Percentiles rank a stretch among this genome's conserved stretches.
Evolutionary conservation across 2,797 vertebrate species (phyloP).

Genomic region (Notolabrus celidotus): DNA sequence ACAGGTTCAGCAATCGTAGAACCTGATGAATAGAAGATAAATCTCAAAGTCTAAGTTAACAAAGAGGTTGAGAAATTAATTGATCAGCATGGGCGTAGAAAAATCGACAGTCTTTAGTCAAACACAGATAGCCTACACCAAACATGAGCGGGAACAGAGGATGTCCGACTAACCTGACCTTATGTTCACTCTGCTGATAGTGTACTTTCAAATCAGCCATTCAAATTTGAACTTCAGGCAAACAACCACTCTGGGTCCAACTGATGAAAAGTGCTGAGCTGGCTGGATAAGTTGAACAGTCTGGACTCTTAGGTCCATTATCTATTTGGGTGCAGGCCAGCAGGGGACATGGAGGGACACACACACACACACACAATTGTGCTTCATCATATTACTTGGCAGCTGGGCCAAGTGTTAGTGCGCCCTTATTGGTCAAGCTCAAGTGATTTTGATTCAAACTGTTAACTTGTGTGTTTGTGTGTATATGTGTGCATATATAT

Average conservation of each 20-base stretch:
- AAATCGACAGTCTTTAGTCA: slow-evolving; percentile 11
- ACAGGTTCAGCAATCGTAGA: not conserved
- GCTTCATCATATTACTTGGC: no score
- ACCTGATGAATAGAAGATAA: no score
- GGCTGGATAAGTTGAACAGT: not conserved
- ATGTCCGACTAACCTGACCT: slow-evolving; percentile 22
- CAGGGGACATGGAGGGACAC: no score
- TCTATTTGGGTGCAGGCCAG: no score
- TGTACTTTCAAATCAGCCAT: slow-evolving; percentile 1
- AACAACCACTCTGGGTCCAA: slow-evolving; percentile 4
- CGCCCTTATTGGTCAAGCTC: not conserved
- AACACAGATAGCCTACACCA: slow-evolving; percentile 1
- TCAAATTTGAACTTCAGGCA: slow-evolving; percentile 19
- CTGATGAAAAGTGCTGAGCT: slow-evolving; percentile 42
- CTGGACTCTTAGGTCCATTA: not conserved
- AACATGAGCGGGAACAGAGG: slow-evolving; percentile 7
- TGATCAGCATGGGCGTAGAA: not conserved
- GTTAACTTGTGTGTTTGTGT: no score
- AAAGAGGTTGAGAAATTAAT: slow-evolving; percentile 33
- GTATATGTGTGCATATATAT: no score
- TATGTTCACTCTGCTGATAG: not conserved
- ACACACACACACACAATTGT: no score
- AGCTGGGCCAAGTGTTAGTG: no score
- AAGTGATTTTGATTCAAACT: slow-evolving; percentile 20
- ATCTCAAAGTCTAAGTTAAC: slow-evolving; percentile 16